phyloP scores from a whole-genome alignment of 2,113 vertebrate genomes.

The Corythaixoides concolor region DNA sequence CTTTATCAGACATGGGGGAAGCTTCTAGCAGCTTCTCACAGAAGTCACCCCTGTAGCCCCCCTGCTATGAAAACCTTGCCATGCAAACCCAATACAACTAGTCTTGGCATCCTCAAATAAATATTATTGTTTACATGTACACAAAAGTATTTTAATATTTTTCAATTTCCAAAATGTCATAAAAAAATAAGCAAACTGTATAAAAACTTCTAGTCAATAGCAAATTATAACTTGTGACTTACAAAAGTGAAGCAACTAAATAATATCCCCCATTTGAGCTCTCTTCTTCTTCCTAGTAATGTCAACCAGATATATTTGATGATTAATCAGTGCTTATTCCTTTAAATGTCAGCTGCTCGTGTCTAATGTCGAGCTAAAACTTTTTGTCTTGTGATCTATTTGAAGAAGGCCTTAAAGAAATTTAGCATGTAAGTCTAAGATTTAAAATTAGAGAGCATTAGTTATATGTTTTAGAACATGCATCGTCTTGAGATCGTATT shows the following conservation, averaged over 20 bases:
- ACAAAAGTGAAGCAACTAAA: conserved; percentile 12
- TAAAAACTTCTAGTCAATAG: not conserved
- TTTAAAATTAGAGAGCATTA: not conserved
- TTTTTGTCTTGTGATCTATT: not conserved
- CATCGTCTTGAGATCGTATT: not conserved
- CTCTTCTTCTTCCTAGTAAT: not conserved
- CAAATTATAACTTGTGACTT: not conserved
- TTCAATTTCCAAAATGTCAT: not conserved
- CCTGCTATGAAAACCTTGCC: not conserved
- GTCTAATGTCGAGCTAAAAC: conserved; percentile 26
- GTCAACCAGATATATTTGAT: conserved; percentile 17
- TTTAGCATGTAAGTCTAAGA: not conserved
- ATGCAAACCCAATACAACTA: not conserved
- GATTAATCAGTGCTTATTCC: conserved; percentile 30
- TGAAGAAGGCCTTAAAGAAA: not conserved
- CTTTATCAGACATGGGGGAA: not conserved
- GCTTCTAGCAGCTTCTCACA: not conserved
- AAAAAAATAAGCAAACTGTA: not conserved
- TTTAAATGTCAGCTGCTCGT: conserved; percentile 40
- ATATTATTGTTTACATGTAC: not conserved
- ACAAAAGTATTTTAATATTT: not conserved
- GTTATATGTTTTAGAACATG: not conserved
- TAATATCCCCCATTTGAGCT: not conserved
- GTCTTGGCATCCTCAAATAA: not conserved
- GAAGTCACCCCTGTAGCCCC: not conserved